phyloP scores from a whole-genome alignment of 2,113 vertebrate species.

The Cyphomyrus discorhynchus region DNA sequence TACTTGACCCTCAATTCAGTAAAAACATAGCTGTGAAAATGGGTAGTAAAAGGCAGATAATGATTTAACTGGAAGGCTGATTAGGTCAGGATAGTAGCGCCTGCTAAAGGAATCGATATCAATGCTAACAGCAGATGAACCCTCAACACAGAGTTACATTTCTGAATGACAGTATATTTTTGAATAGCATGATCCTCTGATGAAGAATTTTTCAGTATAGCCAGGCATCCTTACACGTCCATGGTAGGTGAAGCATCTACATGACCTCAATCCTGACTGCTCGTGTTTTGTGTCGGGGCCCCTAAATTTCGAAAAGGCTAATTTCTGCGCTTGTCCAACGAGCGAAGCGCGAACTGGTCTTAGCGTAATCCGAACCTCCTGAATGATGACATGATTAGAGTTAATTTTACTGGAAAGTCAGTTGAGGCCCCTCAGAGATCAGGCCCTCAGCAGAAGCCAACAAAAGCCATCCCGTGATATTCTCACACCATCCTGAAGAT shows the following conservation, averaged over 20 bases:
- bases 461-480: neutral
- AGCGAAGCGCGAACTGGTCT: constrained; percentile 43
- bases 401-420: neutral
- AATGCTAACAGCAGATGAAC: neutral
- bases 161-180: neutral
- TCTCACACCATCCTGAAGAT: neutral
- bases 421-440: neutral
- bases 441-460: neutral
- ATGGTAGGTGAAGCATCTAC: neutral
- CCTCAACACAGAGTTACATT: neutral
- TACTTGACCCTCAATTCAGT: neutral
- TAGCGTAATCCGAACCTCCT: constrained; percentile 34
- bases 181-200: neutral
- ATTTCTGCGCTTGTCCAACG: constrained; percentile 39
- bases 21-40: neutral
- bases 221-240: neutral
- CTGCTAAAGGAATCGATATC: neutral
- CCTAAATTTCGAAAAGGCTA: constrained; percentile 44
- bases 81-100: neutral
- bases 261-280: neutral
- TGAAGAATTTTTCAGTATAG: neutral
- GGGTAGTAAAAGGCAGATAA: neutral
- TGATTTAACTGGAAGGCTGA: neutral
- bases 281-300: neutral
- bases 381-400: neutral